Percentiles rank a stretch among this genome's conserved stretches.
Evolutionary conservation across 1,140 invertebrate species (phyloP).

Genomic region (Theocolax elegans): DNA sequence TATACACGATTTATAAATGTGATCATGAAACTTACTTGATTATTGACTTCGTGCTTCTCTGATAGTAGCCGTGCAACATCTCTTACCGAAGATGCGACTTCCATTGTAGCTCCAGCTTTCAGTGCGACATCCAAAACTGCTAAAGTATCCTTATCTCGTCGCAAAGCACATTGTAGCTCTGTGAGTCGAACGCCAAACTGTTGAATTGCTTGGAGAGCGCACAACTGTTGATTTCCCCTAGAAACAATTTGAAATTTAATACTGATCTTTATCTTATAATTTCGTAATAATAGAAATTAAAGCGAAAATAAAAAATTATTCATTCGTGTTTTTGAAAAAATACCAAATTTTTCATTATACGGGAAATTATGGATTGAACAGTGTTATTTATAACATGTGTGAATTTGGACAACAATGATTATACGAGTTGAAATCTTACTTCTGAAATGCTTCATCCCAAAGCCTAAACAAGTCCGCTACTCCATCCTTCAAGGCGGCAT

Average conservation of each 20-base stretch:
- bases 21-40: conserved; percentile 55
- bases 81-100: conserved; percentile 73
- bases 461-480: conserved; percentile 79
- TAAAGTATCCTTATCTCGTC: conserved; percentile 74
- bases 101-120: conserved; percentile 71
- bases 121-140: conserved; percentile 72
- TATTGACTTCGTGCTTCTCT: conserved; percentile 70
- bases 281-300: no score
- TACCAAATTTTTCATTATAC: no score
- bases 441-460: conserved; percentile 81
- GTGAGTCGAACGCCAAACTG: conserved; percentile 73
- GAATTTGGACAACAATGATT: conserved; percentile 18
- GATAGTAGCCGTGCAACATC: conserved; percentile 77
- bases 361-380: no score
- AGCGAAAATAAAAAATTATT: no score
- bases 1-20: no score
- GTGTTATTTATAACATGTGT: no score
- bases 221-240: conserved; percentile 67
- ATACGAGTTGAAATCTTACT: conserved; percentile 69
- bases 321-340: no score
- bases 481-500: conserved; percentile 73
- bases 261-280: no score
- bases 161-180: conserved; percentile 73
- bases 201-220: conserved; percentile 71
- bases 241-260: conserved; percentile 44